Base-by-base conservation (phyloP, 2,888 invertebrate species). In the Rhagonycha fulva region DNA sequence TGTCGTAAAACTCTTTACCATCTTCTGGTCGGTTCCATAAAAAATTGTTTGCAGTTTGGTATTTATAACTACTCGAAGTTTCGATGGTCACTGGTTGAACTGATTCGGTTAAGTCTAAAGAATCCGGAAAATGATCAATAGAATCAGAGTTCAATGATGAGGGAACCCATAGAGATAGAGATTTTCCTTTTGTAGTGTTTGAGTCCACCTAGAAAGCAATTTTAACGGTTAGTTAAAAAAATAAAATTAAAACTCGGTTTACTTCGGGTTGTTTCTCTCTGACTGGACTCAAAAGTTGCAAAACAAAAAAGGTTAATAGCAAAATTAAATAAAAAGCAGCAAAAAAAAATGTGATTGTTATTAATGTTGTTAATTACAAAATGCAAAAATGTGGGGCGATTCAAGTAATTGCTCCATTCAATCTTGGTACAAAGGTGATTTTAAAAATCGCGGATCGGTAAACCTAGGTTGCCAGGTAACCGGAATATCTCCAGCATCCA, bases 1-100 rank as follows among this genome's bases (percentile, higher is more conserved):
- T 93, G 86, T 94, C 93, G 85, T 93, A 93, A 86, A 92, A 93
- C 75, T 87, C 87, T 72, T 81, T 83, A 24, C 79, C 75, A 23
- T 89, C 84, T 86, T 90, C 82, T 83, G 85, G 85, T 81, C 86
- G 77, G 82, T 86, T 88, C 93, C 90, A 93, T 83, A 90, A 89
- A 83, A 88, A 91, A 83, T 88, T 91, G 85, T 88, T 90, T 81
- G 88, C 88, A 67, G 89, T 89, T 79, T 89, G 88, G 80, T 87
- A 87, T 62, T 84, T 81, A 66, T 83, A 82, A 80, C 82, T 83
- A 76, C 83, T 84, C 30, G 85, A 84, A 70, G 80, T 84, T 75
- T 84, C 85, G 75, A 85, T 85, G 74, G 75, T 85, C 86, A 86
- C 78, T 82, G 84, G 82, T 14, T 82, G 82, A 80, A 85, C 85